Base-by-base conservation (phyloP, 2,797 vertebrate genomes). In the Saxicola maurus region DNA sequence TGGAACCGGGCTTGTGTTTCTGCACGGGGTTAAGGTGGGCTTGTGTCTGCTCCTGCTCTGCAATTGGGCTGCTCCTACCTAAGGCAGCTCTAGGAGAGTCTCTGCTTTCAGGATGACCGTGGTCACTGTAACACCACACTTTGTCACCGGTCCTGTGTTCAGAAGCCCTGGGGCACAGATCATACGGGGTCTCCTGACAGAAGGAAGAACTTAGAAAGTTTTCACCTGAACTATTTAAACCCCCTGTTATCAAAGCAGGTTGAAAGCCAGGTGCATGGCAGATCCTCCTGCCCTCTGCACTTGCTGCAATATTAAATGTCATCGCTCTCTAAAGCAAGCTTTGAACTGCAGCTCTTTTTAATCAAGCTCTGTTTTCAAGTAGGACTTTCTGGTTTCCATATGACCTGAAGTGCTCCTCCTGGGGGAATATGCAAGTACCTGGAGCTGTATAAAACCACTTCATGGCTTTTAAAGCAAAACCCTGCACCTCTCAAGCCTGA, bases 361-460 rank as follows among this genome's bases (percentile, higher is more conserved):
- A 96, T 94, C 87, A 94, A 94, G 94, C 91, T 88, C 86, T 62
- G 46, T 89, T 95, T 91, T 95, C 93, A 93, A 94, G 89, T 92
- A 86, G 77, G 86, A 79, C 92, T 93, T 93, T 86, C 65, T 91
- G 60, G 84, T 92, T 94, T 94, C 94, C 84, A 53, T 91, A 51
- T 78, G 94, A 87, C 82, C 69, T 89, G 87, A 96, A 94, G 90
- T 93, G 92, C 67, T 96, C 89, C 91, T 96, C 78, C 81, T 72
- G 80, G 61, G 91, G 55, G 87, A 95, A 78, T 82, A 56, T 35
- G 90, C 83, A 91, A 84, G 93, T 95, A 86, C 86, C 88, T 77
- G 66, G 80, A 87, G 75, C 84, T 89, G 66, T 85, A 73, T 66
- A 85, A 75, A 92, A 84, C 77, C 65, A 87, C 93, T 92, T 90